These are phyloP conservation scores for Desmophyllum pertusum DNA, from an alignment of 92 coral and sea anemone genomes.

Conservation along the genomic window DNA sequence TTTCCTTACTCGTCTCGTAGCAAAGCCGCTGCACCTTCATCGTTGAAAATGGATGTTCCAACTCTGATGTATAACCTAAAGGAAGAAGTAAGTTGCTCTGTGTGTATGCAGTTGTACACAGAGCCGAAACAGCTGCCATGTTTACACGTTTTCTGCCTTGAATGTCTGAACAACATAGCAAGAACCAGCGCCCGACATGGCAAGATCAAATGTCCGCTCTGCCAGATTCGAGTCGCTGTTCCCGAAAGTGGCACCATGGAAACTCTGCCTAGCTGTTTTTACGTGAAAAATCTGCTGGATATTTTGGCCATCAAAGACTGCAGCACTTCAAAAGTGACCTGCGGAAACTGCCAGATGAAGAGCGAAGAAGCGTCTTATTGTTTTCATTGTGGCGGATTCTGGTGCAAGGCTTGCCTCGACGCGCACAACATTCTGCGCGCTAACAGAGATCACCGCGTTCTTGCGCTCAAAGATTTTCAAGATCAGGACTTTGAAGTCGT, in stretches of 20 bases:
- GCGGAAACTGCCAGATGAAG: conserved; percentile 45
- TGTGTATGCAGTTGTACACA: conserved; percentile 37
- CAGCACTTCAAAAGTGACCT: conserved; percentile 29
- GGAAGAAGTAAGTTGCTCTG: conserved; percentile 42
- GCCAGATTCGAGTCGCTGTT: conserved; percentile 27
- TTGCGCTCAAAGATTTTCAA: conserved; percentile 14
- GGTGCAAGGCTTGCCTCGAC: conserved; percentile 37
- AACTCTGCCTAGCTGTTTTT: conserved; percentile 32
- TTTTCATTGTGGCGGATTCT: conserved; percentile 43
- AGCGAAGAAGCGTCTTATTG: conserved; percentile 40
- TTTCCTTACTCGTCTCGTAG: too few species aligned
- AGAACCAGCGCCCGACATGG: conserved; percentile 22
- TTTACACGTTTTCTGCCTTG: conserved; percentile 50
- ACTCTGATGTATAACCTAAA: conserved; percentile 26
- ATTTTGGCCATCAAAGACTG: conserved; percentile 36
- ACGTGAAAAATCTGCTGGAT: conserved; percentile 53
- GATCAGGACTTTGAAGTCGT: conserved; percentile 32
- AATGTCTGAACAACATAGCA: conserved; percentile 43
- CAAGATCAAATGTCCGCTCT: conserved; percentile 39
- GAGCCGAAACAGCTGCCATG: conserved; percentile 53
- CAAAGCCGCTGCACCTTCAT: too few species aligned
- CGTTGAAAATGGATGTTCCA: conserved; percentile 15
- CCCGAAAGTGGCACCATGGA: conserved; percentile 37
- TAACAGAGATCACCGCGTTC: conserved; percentile 39
- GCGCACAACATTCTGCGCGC: conserved; percentile 30